phyloP scores from a whole-genome alignment of 92 coral and sea anemone genomes.

The Anthopleura xanthogrammica region DNA sequence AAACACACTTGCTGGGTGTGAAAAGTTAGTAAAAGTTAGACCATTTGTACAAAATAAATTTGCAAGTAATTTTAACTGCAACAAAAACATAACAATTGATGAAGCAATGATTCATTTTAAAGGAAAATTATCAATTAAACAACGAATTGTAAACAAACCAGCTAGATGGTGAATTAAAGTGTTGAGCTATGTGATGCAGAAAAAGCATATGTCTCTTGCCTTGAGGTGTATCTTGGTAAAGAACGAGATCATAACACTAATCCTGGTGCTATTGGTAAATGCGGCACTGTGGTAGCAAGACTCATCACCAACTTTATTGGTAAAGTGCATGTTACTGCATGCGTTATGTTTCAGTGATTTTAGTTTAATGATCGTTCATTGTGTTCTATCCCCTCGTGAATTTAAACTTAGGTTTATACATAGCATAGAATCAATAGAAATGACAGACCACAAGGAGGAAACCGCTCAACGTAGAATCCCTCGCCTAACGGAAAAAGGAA shows the following conservation, averaged over 20 bases:
- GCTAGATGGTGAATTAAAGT: constrained; percentile 44
- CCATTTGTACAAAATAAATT: constrained; percentile 31
- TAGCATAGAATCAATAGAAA: no score
- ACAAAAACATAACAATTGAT: constrained; percentile 38
- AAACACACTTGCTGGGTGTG: constrained; percentile 12
- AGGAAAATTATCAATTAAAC: constrained; percentile 39
- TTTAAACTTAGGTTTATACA: no score
- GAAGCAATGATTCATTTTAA: constrained; percentile 55
- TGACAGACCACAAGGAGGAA: no score
- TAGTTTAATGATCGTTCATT: background rate
- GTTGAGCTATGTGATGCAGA: constrained; percentile 35
- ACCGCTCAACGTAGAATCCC: no score
- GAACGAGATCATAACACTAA: constrained; percentile 31
- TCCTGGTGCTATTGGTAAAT: constrained; percentile 33
- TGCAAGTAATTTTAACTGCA: constrained; percentile 37
- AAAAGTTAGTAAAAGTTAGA: constrained; percentile 27
- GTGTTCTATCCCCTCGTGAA: no score
- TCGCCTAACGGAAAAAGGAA: no score
- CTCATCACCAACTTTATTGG: no score
- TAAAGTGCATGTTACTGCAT: no score
- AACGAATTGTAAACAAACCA: constrained; percentile 38
- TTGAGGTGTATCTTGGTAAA: constrained; percentile 50
- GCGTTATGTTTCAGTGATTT: background rate
- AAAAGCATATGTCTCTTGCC: constrained; percentile 28
- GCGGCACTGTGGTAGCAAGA: constrained; percentile 29